phyloP scores from a whole-genome alignment of 2,113 vertebrate species.

The Hippolais icterina region DNA sequence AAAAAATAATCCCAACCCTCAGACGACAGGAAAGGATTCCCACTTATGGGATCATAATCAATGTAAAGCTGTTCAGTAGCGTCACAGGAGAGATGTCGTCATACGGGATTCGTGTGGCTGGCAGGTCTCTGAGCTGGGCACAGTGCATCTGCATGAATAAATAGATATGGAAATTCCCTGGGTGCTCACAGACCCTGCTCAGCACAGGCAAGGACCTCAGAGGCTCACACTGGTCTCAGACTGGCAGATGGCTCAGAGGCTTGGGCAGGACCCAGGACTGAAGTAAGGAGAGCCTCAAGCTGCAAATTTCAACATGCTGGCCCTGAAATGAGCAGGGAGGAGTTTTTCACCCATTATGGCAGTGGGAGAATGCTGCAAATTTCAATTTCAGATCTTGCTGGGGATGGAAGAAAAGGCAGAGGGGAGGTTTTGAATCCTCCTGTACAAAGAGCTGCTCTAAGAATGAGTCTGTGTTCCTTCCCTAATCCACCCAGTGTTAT shows the following conservation, averaged over 20 bases:
- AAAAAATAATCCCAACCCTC: not conserved
- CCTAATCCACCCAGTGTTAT: not conserved
- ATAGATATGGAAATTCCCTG: not conserved
- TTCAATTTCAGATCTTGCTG: not conserved
- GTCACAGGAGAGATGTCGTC: rapidly evolving
- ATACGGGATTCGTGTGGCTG: rapidly evolving
- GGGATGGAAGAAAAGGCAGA: not conserved
- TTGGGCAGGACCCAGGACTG: not conserved
- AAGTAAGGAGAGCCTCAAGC: not conserved
- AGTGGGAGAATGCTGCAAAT: not conserved
- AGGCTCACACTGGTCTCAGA: not conserved
- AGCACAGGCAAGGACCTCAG: not conserved
- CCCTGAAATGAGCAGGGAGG: not conserved
- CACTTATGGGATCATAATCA: not conserved
- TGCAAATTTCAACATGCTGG: not conserved
- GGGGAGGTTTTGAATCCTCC: not conserved
- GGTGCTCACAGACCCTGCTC: not conserved
- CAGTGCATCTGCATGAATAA: not conserved
- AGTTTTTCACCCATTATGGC: not conserved
- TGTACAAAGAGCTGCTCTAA: not conserved
- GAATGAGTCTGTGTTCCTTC: not conserved
- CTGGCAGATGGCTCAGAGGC: rapidly evolving
- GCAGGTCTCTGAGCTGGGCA: not conserved
- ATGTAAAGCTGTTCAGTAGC: not conserved
- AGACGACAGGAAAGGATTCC: not conserved